These are phyloP conservation scores for Ceyx cyanopectus DNA, from an alignment of 2,113 vertebrate species.

Conservation along the genomic window DNA sequence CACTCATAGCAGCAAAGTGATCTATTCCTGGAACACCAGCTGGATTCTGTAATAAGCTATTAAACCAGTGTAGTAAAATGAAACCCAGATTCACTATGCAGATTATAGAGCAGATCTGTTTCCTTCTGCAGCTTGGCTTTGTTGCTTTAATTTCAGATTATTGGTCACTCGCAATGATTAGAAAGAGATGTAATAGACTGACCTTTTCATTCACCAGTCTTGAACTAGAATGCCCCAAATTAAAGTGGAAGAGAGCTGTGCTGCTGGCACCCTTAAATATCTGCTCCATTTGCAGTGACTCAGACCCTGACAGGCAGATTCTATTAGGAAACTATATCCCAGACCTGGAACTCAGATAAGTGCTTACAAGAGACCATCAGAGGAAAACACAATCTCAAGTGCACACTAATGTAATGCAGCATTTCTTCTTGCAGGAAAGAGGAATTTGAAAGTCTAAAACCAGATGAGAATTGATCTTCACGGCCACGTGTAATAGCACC, in stretches of 20 bases:
- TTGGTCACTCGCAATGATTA: background rate
- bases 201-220: background rate
- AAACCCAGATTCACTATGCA: slow-evolving; percentile 15
- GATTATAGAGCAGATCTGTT: background rate
- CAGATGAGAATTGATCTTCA: background rate
- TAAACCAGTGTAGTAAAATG: slow-evolving; percentile 49
- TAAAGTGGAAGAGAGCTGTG: background rate
- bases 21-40: slow-evolving; percentile 63
- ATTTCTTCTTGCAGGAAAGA: background rate
- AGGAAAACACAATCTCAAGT: slow-evolving; percentile 11
- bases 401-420: background rate
- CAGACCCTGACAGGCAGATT: background rate
- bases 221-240: background rate
- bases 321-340: background rate
- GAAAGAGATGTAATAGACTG: background rate
- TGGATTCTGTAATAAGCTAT: slow-evolving; percentile 46
- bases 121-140: background rate
- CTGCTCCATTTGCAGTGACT: background rate
- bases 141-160: background rate
- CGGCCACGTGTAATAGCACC: background rate
- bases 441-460: background rate
- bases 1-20: slow-evolving; percentile 26
- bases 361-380: background rate
- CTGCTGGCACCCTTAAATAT: background rate
- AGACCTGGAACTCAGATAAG: background rate